Conservation (phyloP, 2,113 vertebrate species). For the Eurystomus gularis region DNA sequence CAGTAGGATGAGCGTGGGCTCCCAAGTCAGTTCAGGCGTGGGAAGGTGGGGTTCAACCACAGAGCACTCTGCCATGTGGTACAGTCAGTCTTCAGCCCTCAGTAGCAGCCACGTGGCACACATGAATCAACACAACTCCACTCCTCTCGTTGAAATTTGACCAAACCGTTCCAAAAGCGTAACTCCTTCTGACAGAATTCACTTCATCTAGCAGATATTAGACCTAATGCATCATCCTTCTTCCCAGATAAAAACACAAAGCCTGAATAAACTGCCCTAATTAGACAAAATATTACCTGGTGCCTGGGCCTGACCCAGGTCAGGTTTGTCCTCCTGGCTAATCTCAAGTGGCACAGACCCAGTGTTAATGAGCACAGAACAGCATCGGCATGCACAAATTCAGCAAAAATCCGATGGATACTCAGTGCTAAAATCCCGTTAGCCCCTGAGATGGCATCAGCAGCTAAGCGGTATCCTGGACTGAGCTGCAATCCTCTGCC, state of each 20-base stretch:
- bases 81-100: too few species aligned
- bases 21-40: fast-evolving
- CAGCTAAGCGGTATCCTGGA: too few species aligned
- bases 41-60: fast-evolving
- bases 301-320: background rate
- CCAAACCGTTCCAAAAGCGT: too few species aligned
- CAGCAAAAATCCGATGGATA: background rate
- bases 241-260: background rate
- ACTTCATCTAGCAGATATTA: background rate
- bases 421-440: fast-evolving
- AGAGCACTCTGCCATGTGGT: fast-evolving
- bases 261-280: fast-evolving
- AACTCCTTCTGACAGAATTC: background rate
- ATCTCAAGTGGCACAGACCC: background rate
- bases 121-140: background rate
- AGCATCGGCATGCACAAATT: background rate
- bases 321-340: background rate
- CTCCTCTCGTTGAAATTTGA: background rate
- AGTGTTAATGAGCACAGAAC: background rate
- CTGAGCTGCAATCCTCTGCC: background rate
- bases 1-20: fast-evolving
- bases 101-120: fast-evolving
- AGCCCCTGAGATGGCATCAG: fast-evolving
- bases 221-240: background rate
- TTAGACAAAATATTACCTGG: background rate